phyloP scores from a whole-genome alignment of 2,888 invertebrate species.

The Sphinx pinastri region DNA sequence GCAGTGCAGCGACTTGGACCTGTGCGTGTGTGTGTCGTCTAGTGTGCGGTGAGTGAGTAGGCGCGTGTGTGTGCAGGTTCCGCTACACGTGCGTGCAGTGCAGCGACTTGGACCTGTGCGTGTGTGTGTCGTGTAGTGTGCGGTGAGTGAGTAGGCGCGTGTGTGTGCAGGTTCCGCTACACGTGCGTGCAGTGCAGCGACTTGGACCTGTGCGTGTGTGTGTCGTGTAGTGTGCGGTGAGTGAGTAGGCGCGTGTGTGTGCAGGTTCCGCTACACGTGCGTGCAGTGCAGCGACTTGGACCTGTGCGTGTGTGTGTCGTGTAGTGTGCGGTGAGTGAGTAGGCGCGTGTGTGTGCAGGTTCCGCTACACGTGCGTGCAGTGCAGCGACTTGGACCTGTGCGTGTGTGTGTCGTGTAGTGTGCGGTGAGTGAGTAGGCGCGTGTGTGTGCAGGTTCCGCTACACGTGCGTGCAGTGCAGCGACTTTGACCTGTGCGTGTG shows the following conservation, averaged over 20 bases:
- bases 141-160: neutral
- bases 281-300: constrained; percentile 6
- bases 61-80: constrained; percentile 22
- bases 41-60: constrained; percentile 21
- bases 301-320: neutral
- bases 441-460: constrained; percentile 1
- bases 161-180: neutral
- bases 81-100: constrained; percentile 32
- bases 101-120: neutral
- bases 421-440: no score
- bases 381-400: constrained; percentile 3
- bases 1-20: constrained; percentile 13
- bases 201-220: no score
- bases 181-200: no score
- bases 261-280: constrained; percentile 1
- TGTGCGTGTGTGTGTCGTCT: constrained; percentile 30
- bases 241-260: neutral
- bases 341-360: neutral
- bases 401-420: neutral
- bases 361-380: constrained; percentile 2
- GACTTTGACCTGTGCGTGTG: constrained; percentile 18
- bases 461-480: constrained; percentile 6
- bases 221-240: no score
- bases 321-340: no score
- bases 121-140: neutral